phyloP scores from a whole-genome alignment of 53 echinoderm and acorn worm species.

The Glandiceps talaboti region DNA sequence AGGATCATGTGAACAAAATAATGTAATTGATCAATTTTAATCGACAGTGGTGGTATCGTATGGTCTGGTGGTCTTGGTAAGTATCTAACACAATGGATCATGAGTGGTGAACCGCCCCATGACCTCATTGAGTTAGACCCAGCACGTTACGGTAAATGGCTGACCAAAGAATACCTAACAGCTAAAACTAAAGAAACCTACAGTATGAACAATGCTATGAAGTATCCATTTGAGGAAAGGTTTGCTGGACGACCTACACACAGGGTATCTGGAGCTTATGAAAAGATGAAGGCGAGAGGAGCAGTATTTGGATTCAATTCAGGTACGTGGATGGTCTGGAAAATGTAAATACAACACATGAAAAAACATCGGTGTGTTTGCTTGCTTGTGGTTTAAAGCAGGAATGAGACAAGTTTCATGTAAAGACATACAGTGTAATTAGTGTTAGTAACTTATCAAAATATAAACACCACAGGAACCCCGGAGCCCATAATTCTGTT shows the following conservation, averaged over 20 bases:
- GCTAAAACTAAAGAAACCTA: slow-evolving; percentile 1
- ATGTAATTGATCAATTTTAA: too few species aligned
- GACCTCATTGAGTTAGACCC: slow-evolving; percentile 5
- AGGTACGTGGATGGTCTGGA: too few species aligned
- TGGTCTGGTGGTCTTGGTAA: slow-evolving; percentile 4
- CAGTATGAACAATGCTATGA: not conserved
- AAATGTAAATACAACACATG: too few species aligned
- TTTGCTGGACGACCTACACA: slow-evolving; percentile 6
- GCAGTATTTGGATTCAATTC: not conserved
- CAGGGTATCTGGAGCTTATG: not conserved
- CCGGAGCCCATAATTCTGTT: too few species aligned
- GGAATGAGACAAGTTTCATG: too few species aligned
- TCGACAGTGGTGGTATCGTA: slow-evolving; percentile 10
- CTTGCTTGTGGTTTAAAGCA: too few species aligned
- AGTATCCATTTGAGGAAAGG: slow-evolving; percentile 1
- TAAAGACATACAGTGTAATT: too few species aligned
- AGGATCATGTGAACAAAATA: too few species aligned
- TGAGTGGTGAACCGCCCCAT: slow-evolving; percentile 5
- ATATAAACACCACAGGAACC: too few species aligned
- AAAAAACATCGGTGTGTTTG: too few species aligned
- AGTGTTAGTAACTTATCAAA: too few species aligned
- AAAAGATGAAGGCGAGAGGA: slow-evolving; percentile 4
- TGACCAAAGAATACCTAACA: slow-evolving; percentile 8
- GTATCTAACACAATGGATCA: not conserved
- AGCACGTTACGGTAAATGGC: slow-evolving; percentile 7